Evolutionary conservation across 2,113 vertebrate genomes (phyloP).

Genomic region (Hemichromis elongatus): DNA sequence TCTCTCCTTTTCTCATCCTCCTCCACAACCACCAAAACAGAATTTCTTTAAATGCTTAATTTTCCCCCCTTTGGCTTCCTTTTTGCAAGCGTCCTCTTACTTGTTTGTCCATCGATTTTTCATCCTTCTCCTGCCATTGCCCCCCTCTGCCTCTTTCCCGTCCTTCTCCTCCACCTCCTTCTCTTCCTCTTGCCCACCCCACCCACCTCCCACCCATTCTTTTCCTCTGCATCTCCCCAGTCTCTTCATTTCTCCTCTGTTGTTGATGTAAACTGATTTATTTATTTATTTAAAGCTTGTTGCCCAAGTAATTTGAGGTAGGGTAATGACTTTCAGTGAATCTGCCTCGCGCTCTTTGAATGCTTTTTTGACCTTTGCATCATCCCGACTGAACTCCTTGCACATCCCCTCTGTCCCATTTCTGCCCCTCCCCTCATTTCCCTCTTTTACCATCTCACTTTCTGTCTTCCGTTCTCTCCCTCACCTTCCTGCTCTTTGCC

Average conservation of each 20-base stretch:
- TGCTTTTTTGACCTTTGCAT: constrained; percentile 54
- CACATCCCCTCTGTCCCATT: constrained; percentile 49
- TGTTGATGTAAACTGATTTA: constrained; percentile 66
- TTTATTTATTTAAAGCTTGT: constrained; percentile 80
- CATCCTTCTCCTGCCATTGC: constrained; percentile 56
- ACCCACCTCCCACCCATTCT: background rate
- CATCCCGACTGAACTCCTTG: constrained; percentile 27
- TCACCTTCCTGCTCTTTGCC: constrained; percentile 56
- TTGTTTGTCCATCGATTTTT: constrained; percentile 78
- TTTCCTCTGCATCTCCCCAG: constrained; percentile 39
- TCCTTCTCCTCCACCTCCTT: background rate
- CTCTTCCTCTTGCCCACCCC: background rate
- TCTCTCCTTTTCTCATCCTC: constrained; percentile 42
- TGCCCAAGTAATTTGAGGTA: constrained; percentile 91
- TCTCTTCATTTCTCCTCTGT: constrained; percentile 37
- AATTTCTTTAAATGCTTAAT: constrained; percentile 73
- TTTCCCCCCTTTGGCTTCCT: constrained; percentile 59
- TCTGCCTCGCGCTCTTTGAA: constrained; percentile 81
- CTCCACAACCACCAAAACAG: constrained; percentile 40
- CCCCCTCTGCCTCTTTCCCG: constrained; percentile 11
- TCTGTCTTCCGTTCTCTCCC: constrained; percentile 17
- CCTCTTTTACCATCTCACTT: constrained; percentile 1
- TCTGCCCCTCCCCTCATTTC: constrained; percentile 20
- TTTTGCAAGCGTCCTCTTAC: constrained; percentile 60
- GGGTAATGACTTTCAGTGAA: constrained; percentile 93